Conservation (phyloP, 1,140 invertebrate species). For the Trichonephila clavata region DNA sequence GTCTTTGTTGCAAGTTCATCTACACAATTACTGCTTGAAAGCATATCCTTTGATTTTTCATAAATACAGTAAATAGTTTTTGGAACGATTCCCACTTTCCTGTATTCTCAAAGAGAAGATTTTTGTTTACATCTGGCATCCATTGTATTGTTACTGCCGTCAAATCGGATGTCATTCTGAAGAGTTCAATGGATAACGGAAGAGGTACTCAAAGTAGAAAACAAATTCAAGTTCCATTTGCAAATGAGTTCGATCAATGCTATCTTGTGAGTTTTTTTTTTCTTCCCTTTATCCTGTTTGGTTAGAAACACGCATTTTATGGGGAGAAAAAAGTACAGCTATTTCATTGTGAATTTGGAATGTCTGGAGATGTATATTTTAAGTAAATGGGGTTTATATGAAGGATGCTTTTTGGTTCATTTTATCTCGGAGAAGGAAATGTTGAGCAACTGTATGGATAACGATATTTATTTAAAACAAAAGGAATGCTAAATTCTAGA, state of each 20-base stretch:
- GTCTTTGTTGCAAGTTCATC: neutral
- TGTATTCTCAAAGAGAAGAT: neutral
- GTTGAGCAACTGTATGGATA: neutral
- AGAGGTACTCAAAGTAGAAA: neutral
- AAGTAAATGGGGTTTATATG: slow-evolving; percentile 8
- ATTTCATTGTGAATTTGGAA: neutral
- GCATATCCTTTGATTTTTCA: neutral
- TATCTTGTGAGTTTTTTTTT: neutral
- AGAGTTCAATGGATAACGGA: neutral
- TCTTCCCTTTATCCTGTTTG: neutral
- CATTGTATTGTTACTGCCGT: neutral
- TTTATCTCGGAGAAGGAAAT: neutral
- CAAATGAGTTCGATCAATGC: slow-evolving; percentile 52
- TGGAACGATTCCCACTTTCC: neutral
- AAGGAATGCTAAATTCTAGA: neutral
- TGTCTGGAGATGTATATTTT: neutral
- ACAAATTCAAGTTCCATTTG: slow-evolving; percentile 47
- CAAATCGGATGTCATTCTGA: neutral
- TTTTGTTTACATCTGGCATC: neutral
- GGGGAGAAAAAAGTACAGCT: neutral
- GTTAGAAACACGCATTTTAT: neutral
- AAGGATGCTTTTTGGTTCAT: neutral
- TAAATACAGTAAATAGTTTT: neutral
- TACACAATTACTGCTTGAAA: no score
- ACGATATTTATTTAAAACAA: neutral